Base-by-base conservation (phyloP, 1,140 invertebrate species). In the Ooceraea biroi region DNA sequence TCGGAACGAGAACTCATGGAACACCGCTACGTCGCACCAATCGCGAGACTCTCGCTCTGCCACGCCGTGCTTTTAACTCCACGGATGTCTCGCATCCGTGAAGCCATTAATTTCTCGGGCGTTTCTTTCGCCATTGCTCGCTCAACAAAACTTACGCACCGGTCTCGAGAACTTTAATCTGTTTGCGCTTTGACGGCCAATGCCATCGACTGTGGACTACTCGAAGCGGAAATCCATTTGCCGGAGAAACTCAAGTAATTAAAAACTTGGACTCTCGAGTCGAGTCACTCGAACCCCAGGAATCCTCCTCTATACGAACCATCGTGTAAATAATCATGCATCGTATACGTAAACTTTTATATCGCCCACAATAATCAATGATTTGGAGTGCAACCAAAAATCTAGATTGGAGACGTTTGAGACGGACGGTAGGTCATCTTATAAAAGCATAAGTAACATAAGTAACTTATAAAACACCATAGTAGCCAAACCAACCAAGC, bases 1-100 rank as follows among this genome's bases (percentile, higher is more conserved):
- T 92, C 63, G 91, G 92, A 92, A 73, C 72, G 74, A 22, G 50
- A 71, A 88, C 60, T 77, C 76, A 61, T 77, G 73, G 83, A 89
- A 89, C 80, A 89, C 80, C 85, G 83, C 78, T 82, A 82, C 65
- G 77, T 86, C 87, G 76, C 84, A 85, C 77, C 78, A 66, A 85
- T 91, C 85, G 73, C 48, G 58, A 27, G 68, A 52, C 30, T 69
- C 57, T 63, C 19, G 60, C 36, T 7, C 2, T 36, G 36, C 12
- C n/a, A 41, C 30, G 11, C 65, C 61, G 11, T 27, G 55, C 46
- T 69, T 82, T 69, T 63, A 58, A 80, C 80, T 73, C 14, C n/a
- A 14, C 14, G 36, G n/a, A 71, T 73, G 27, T 36, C 22, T 17
- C 41, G 22, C 14, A 36, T 22, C 50, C 14, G 10, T 88, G 61